phyloP scores from a whole-genome alignment of 1,140 invertebrate genomes.

The Copidosoma floridanum region DNA sequence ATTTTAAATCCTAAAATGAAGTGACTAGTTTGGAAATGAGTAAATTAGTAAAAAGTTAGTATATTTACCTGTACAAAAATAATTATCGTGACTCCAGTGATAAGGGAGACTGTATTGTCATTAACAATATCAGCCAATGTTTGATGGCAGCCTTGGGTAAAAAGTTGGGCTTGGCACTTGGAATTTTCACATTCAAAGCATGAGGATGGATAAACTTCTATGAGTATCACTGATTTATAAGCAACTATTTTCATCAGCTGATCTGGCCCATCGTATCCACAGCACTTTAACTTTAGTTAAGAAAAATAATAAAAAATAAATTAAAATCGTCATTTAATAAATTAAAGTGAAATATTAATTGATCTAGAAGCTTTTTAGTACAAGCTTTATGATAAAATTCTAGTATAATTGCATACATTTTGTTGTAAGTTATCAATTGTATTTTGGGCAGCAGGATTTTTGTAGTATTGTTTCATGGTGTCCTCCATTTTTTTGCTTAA shows the following conservation, averaged over 20 bases:
- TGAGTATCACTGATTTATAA: no score
- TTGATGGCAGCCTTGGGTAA: constrained; percentile 72
- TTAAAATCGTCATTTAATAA: no score
- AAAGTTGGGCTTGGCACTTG: no score
- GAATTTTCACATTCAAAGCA: no score
- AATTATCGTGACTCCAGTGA: constrained; percentile 77
- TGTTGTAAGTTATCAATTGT: constrained; percentile 68
- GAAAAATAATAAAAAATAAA: no score
- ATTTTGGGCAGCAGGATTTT: constrained; percentile 50
- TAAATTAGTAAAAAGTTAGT: constrained; percentile 6
- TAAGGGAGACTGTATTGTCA: constrained; percentile 71
- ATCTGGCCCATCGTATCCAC: constrained; percentile 62
- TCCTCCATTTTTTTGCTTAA: constrained; percentile 61
- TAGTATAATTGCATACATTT: constrained; percentile 60
- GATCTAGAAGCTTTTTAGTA: no score
- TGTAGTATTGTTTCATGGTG: constrained; percentile 60
- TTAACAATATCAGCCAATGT: constrained; percentile 66
- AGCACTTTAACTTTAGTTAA: constrained; percentile 80
- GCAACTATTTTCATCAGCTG: no score
- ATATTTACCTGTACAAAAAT: constrained; percentile 74
- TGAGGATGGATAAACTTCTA: no score
- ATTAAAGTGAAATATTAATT: no score
- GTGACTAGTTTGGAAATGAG: no score
- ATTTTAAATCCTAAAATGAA: no score
- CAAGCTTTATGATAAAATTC: no score